A percentile compares a stretch with the other conserved stretches of the same genome.
Conservation (phyloP, 1,140 invertebrate species). For the Calliphora vicina region DNA sequence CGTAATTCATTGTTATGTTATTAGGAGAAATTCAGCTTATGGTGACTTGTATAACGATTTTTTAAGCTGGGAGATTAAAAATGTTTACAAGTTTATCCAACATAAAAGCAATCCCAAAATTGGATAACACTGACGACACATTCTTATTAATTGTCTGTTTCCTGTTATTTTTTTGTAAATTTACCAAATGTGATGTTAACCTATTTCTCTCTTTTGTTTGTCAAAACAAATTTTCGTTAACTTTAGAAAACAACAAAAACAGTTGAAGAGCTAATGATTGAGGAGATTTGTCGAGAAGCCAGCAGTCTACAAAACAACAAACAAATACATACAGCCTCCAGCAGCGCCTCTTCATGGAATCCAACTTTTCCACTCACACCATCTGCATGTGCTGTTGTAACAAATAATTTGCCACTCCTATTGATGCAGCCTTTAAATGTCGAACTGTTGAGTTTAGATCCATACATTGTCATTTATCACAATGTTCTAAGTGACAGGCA, state of each 20-base stretch:
- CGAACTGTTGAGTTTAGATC: conserved; percentile 87
- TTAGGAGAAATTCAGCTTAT: too few relatives aligned
- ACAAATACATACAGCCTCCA: conserved; percentile 26
- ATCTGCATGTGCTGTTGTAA: conserved; percentile 42
- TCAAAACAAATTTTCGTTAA: neutral
- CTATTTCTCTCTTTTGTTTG: neutral
- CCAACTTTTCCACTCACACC: neutral
- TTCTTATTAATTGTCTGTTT: too few relatives aligned
- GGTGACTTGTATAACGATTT: too few relatives aligned
- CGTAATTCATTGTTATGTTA: too few relatives aligned
- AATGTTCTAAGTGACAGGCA: conserved; percentile 87
- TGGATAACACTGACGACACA: too few relatives aligned
- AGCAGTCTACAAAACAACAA: conserved; percentile 34
- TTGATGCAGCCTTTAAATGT: conserved; percentile 81
- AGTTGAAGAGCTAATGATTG: conserved; percentile 46
- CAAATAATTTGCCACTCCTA: conserved; percentile 72
- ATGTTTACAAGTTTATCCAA: too few relatives aligned
- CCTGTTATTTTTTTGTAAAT: too few relatives aligned
- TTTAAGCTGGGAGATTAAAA: too few relatives aligned
- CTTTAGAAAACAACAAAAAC: conserved; percentile 39
- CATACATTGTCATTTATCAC: conserved; percentile 86
- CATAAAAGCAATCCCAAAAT: too few relatives aligned
- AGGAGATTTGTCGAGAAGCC: conserved; percentile 50
- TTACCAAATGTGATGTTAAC: too few relatives aligned
- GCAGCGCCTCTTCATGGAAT: neutral